Evolutionary conservation across 2,797 vertebrate genomes (phyloP).

Genomic region (Cynodonichthys magdalenae): DNA sequence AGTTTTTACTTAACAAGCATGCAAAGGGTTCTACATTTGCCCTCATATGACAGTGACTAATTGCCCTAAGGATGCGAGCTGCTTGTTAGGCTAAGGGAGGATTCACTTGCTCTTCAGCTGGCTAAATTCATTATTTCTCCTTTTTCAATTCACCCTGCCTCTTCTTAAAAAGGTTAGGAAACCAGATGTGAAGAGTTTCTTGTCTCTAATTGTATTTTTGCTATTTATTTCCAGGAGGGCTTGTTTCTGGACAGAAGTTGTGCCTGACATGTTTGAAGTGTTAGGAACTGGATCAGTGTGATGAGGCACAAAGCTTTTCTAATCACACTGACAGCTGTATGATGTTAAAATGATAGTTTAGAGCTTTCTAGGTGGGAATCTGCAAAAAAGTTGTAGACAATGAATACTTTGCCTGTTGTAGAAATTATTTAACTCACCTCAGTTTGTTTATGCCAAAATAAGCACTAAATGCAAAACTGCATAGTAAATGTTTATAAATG

Average conservation of each 20-base stretch:
- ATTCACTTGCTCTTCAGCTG: conserved; percentile 75
- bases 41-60: conserved; percentile 88
- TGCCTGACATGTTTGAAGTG: conserved; percentile 23
- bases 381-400: too few relatives aligned
- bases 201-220: conserved; percentile 67
- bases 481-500: too few relatives aligned
- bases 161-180: conserved; percentile 75
- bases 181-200: conserved; percentile 64
- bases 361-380: too few relatives aligned
- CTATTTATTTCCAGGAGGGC: conserved; percentile 58
- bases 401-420: too few relatives aligned
- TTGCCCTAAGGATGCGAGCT: conserved; percentile 84
- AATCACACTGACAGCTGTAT: background rate
- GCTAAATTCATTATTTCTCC: conserved; percentile 85
- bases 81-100: conserved; percentile 84
- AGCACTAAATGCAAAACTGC: too few relatives aligned
- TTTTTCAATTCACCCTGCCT: conserved; percentile 78
- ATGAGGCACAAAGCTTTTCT: conserved; percentile 16
- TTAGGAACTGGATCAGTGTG: conserved; percentile 31
- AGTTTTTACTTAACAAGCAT: conserved; percentile 88
- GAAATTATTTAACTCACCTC: too few relatives aligned
- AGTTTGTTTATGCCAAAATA: too few relatives aligned
- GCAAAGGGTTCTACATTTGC: conserved; percentile 86
- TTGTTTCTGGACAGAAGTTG: background rate
- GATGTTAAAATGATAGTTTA: too few relatives aligned